phyloP scores from a whole-genome alignment of 2,797 vertebrate species.

The Cephalopachus bancanus region DNA sequence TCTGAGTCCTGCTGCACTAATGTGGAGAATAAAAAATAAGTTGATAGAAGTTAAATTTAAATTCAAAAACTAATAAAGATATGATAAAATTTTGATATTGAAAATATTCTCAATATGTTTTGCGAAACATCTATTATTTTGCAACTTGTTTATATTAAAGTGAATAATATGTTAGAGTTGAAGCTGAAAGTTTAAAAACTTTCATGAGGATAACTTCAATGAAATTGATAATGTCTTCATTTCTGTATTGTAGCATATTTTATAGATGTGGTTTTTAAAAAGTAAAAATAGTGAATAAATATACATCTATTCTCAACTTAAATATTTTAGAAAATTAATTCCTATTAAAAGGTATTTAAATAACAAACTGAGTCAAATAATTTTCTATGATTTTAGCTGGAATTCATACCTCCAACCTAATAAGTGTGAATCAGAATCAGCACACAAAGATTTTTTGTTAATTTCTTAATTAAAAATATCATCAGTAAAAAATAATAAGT shows the following conservation, averaged over 20 bases:
- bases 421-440: background rate
- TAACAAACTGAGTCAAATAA: background rate
- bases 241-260: background rate
- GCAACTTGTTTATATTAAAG: background rate
- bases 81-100: slow-evolving; percentile 21
- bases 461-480: background rate
- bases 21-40: background rate
- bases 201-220: background rate
- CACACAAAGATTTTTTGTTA: background rate
- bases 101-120: background rate
- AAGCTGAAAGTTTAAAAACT: background rate
- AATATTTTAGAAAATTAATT: background rate
- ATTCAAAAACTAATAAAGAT: background rate
- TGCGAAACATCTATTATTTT: background rate
- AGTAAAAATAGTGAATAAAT: background rate
- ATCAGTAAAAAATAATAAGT: background rate
- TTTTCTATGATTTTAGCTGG: background rate
- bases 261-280: background rate
- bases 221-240: background rate
- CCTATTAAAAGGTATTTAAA: background rate
- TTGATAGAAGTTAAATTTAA: slow-evolving; percentile 12
- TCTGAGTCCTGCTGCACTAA: background rate
- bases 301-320: background rate
- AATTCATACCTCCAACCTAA: background rate
- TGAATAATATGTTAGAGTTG: background rate